Evolutionary conservation across 2,113 vertebrate species (phyloP), one percentile per base, ranked within the genome.

Genomic region (Lophotis ruficrista): DNA sequence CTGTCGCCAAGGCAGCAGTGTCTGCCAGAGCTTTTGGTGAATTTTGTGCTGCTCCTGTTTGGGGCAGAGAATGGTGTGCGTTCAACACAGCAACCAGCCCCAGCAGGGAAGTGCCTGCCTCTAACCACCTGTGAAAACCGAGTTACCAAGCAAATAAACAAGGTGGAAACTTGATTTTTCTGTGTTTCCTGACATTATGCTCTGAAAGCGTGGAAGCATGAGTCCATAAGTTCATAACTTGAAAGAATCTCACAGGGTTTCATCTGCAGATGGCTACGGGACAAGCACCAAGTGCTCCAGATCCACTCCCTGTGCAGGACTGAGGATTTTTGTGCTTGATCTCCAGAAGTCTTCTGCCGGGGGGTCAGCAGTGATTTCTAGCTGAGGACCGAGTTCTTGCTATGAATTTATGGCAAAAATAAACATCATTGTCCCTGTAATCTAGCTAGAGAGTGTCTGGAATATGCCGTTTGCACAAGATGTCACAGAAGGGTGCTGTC

Each of bases 401-500:
- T 54, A 14, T 54, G 60, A 78, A 38, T 62, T 50, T 30, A n/a
- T 64, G 27, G 37, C 9, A 77, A 73, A 78, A 68, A 33, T 17
- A 24, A 35, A 5, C 31, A 28, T 18, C 2, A 12, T 50, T 61
- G 5, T 45, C 20, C 12, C 21, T 35, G 7, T 62, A 9, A 33
- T 73, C 22, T 64, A 56, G 12, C 17, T 35, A 37, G n/a, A 43
- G 12, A 17, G 14, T 23, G 7, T 54, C 45, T 70, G 50, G 56
- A 81, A 10, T 35, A 21, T 14, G 37, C 48, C 1, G 19, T 51
- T 89, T 82, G 15, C 31, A 6, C 21, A 37, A 31, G 33, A 11
- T 47, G 14, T 30, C 41, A 38, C 3, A 19, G 33, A 60, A 57
- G 64, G 33, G 11, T 0, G 0, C 31, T 78, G 9, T 76, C 38